Evolutionary conservation across 2,113 vertebrate species (phyloP).

Genomic region (Aptenodytes forsteri): DNA sequence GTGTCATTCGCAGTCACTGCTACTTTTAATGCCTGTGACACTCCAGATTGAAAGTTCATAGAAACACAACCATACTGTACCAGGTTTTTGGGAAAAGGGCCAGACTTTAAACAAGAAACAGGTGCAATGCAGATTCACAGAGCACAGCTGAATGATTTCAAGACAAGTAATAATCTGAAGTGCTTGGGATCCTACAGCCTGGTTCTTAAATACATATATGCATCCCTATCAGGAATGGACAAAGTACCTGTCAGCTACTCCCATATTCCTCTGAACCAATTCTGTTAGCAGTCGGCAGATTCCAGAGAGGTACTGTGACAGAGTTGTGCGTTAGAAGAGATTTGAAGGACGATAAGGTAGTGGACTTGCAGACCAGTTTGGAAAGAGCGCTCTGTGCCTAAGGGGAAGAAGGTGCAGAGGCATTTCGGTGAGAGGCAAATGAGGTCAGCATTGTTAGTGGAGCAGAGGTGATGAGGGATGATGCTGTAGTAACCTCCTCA

Average conservation of each 20-base stretch:
- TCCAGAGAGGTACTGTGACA: not conserved
- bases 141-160: not conserved
- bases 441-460: not conserved
- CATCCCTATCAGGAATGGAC: not conserved
- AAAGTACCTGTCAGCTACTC: not conserved
- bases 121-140: not conserved
- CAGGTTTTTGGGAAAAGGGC: not conserved
- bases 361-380: not conserved
- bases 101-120: not conserved
- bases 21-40: not conserved
- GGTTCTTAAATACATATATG: not conserved
- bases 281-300: not conserved
- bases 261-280: not conserved
- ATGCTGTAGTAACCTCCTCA: not conserved
- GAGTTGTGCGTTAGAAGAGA: accelerated
- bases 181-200: not conserved
- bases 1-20: accelerated
- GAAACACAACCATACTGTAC: not conserved
- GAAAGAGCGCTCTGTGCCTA: not conserved
- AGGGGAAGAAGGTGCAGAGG: not conserved
- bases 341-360: not conserved
- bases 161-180: not conserved
- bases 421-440: not conserved
- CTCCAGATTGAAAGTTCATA: not conserved
- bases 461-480: not conserved